These are phyloP conservation scores for Macrosoma leucophasiata DNA, from an alignment of 2,888 invertebrate species.

Conservation along the genomic window DNA sequence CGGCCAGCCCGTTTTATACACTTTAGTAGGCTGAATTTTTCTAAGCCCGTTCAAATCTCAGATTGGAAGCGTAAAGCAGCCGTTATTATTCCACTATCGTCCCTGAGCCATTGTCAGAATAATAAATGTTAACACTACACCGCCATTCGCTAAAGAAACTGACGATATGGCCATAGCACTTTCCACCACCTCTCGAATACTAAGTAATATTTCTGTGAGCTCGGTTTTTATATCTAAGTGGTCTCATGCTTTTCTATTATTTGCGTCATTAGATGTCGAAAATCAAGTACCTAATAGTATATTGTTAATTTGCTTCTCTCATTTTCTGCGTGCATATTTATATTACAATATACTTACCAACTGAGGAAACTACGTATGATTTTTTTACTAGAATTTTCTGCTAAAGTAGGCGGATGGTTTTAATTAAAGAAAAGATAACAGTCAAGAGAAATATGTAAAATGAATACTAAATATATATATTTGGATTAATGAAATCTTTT, in stretches of 20 bases:
- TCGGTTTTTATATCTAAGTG: slow-evolving; percentile 12
- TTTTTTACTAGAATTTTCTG: no score
- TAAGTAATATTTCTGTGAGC: slow-evolving; percentile 34
- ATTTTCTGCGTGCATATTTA: no score
- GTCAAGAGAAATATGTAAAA: no score
- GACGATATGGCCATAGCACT: slow-evolving; percentile 52
- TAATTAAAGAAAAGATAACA: no score
- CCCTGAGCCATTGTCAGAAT: slow-evolving; percentile 53
- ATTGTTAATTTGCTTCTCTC: no score
- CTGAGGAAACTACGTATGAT: no score
- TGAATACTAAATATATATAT: no score
- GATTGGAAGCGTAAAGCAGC: slow-evolving; percentile 39
- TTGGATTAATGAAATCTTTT: no score
- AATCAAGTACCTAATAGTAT: no score
- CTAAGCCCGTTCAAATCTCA: slow-evolving; percentile 41
- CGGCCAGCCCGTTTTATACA: no score
- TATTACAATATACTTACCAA: no score
- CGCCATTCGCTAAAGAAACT: slow-evolving; percentile 58
- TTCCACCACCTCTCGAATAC: slow-evolving; percentile 51
- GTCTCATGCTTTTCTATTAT: slow-evolving; percentile 8
- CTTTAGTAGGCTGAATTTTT: slow-evolving; percentile 26
- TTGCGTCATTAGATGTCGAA: slow-evolving; percentile 11
- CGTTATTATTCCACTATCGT: slow-evolving; percentile 57
- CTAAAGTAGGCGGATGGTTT: no score
- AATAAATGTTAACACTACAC: slow-evolving; percentile 58